phyloP scores from a whole-genome alignment of 2,113 vertebrate genomes.

The Tichodroma muraria region DNA sequence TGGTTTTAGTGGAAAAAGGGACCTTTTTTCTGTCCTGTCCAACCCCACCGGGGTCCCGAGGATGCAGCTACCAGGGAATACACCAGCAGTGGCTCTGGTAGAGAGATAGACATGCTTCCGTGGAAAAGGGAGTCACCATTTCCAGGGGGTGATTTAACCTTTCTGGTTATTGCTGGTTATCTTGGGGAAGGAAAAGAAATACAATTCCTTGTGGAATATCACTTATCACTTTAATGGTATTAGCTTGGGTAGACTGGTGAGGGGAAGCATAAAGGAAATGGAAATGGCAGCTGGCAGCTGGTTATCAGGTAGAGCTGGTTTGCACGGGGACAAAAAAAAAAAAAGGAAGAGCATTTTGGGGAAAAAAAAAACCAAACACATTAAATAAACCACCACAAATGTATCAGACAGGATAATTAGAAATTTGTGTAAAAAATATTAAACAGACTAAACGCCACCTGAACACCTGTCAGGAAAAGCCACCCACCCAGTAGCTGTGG shows the following conservation, averaged over 20 bases:
- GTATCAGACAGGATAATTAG: background rate
- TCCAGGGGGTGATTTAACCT: background rate
- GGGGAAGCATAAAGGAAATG: background rate
- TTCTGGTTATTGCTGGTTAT: background rate
- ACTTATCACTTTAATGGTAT: background rate
- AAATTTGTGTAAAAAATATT: background rate
- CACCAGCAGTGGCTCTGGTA: fast-evolving
- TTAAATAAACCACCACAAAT: background rate
- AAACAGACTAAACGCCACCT: background rate
- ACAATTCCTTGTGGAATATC: background rate
- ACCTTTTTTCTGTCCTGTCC: background rate
- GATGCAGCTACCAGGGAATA: background rate
- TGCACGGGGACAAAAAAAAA: background rate
- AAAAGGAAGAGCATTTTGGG: background rate
- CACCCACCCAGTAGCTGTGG: background rate
- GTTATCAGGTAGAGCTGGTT: background rate
- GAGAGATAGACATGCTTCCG: background rate
- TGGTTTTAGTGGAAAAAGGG: background rate
- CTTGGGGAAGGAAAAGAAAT: background rate
- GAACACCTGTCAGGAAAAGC: background rate
- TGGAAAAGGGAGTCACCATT: background rate
- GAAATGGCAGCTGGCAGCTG: background rate
- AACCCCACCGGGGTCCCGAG: fast-evolving
- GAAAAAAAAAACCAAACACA: too few species aligned
- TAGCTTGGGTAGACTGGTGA: background rate